Evolutionary conservation across 1,140 invertebrate genomes (phyloP), one percentile per base, ranked within the genome.

Genomic region (Galleria mellonella): DNA sequence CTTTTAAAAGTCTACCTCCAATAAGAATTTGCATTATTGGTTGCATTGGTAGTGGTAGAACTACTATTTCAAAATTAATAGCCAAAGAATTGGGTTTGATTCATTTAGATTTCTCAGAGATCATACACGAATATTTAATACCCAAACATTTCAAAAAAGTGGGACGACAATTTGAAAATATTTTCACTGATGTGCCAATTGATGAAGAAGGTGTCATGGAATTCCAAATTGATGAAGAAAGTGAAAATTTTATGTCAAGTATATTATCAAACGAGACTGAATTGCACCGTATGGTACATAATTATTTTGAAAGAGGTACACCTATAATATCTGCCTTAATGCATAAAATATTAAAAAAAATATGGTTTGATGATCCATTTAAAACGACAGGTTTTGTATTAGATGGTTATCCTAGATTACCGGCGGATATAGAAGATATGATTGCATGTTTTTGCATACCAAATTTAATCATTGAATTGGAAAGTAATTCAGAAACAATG

Each of bases 21-120:
- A 56, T 87, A 12, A 85, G 87, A 62, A 83, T 90, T 49, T 90
- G 88, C 46, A 52, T 90, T 4, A 61, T 89, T n/a, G 89, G 87
- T 10, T 55, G 70, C 11, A 60, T 78, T 15, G 88, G 87, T 30
- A 82, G 82, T 69, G 89, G 89, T 4, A 89, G 86, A 71, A 85
- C 84, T 1, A 81, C 73, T 9, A 36, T 89, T 35, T 64, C 87
- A 1, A 77, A 83, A 55, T 33, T 55, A 11, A 51, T 91, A 14
- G 76, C 87, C 0, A 85, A 81, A 51, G 86, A 89, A 57, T 83
- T 87, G 28, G 89, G 89, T 7, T 62, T 89, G 30, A 55, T 75
- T 9, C 82, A 88, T 51, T 45, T 89, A 32, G 78, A 88, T 71
- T 88, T 86, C 58, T 56, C 61, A 14, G 47, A 85, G 5, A 42